Percentiles rank a stretch among this genome's conserved stretches.
Evolutionary conservation across 2,113 vertebrate genomes (phyloP).

Genomic region (Amphiprion ocellaris): DNA sequence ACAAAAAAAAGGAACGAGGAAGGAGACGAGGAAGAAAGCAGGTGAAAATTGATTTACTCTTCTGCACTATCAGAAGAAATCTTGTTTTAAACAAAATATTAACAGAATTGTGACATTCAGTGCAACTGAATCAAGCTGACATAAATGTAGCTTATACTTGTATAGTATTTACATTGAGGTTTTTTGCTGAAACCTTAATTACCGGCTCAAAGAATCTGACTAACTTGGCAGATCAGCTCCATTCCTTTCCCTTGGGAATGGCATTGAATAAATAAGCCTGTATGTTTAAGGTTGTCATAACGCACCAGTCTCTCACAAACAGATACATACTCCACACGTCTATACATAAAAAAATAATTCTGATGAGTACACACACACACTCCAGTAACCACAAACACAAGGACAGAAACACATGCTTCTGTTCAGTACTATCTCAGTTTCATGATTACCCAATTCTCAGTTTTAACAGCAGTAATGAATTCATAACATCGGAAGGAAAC

Average conservation of each 20-base stretch:
- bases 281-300: conserved; percentile 24
- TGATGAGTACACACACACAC: not conserved
- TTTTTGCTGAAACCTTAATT: conserved; percentile 71
- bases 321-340: not conserved
- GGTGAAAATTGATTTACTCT: not conserved
- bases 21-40: not conserved
- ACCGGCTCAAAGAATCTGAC: conserved; percentile 56
- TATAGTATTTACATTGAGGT: conserved; percentile 46
- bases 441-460: conserved; percentile 50
- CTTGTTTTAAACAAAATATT: not conserved
- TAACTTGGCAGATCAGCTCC: conserved; percentile 65
- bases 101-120: not conserved
- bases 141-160: conserved; percentile 35
- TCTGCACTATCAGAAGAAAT: not conserved
- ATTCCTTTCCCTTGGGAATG: conserved; percentile 44
- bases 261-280: conserved; percentile 36
- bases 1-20: not conserved
- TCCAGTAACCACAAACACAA: not conserved
- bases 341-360: not conserved
- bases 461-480: conserved; percentile 57
- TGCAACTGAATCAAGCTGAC: not conserved
- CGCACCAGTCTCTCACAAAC: not conserved
- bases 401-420: not conserved
- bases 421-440: conserved; percentile 27
- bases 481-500: conserved; percentile 42